Base-by-base conservation (phyloP, 2,797 vertebrate species). In the Spheniscus humboldti region DNA sequence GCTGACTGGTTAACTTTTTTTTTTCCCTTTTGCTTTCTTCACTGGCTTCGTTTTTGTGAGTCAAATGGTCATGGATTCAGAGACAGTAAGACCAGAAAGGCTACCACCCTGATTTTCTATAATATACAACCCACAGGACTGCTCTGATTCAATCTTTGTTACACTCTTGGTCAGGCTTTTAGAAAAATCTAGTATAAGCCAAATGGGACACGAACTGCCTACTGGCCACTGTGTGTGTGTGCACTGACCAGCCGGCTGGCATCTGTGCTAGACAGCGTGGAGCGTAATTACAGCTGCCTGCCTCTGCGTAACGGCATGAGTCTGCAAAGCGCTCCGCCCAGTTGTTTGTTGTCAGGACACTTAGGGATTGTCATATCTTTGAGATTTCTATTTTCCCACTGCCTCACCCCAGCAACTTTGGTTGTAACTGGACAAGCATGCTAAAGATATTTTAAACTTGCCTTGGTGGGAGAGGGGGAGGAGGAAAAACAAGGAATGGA, bases 281-380 rank as follows among this genome's bases (percentile, higher is more conserved):
- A 47, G 56, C 7, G 5, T 24, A 16, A 30, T 27, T 84, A 45
- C 69, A 71, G 35, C 68, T 80, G 50, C 71, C 35, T 55, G 79
- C 30, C 31, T 50, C 59, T 35, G 53, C 1, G 0, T 18, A 37
- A 57, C 16, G 52, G 7, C 33, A 15, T 1, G 2, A 50, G 11
- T 41, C 48, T 2, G 1, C n/a, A 57, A 8, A n/a, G 16, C 0
- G 0, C 31, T 75, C 78, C 71, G 35, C 8, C 48, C 35, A 3
- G 6, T 9, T 35, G 11, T 50, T 91, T 43, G 6, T 45, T 73
- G 13, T 60, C 73, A 88, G 62, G 56, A 52, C 31, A 23, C 43
- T 74, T 45, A 64, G 0, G 2, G 25, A 18, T 10, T 59, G n/a
- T 14, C 19, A 2, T 24, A 9, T 45, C 41, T 71, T 60, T 33